Evolutionary conservation across 2,888 invertebrate genomes (phyloP).

Genomic region (Seladonia tumulorum): DNA sequence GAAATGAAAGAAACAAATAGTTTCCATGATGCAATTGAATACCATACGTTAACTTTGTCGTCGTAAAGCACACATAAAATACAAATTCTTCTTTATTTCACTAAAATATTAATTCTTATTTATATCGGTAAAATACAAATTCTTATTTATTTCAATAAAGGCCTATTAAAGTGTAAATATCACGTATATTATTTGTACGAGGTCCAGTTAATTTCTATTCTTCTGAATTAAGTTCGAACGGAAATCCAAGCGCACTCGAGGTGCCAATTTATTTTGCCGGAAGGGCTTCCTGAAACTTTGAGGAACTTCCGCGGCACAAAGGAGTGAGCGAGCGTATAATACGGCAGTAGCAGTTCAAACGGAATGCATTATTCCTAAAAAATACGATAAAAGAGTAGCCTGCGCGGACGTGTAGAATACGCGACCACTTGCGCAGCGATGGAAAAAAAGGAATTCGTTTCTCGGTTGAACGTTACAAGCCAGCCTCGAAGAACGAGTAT

Average conservation of each 20-base stretch:
- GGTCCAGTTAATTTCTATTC: neutral
- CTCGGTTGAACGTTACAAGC: neutral
- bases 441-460: slow-evolving; percentile 9
- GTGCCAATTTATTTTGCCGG: neutral
- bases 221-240: neutral
- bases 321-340: neutral
- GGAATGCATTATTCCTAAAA: neutral
- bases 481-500: neutral
- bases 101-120: neutral
- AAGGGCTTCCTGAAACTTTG: neutral
- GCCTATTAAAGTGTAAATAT: too few species aligned
- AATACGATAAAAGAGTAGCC: neutral
- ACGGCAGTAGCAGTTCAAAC: neutral
- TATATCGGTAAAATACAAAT: neutral
- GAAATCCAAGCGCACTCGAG: neutral
- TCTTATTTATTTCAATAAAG: neutral
- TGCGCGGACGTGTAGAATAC: neutral
- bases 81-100: neutral
- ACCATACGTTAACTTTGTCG: too few species aligned
- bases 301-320: neutral
- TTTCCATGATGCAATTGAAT: neutral
- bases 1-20: neutral
- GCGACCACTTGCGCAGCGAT: neutral
- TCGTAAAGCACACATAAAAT: neutral
- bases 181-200: too few species aligned